These are phyloP conservation scores for Cliona cf. orientalis DNA, from an alignment of 37 sponge, comb jelly and placozoan genomes.

Conservation along the genomic window DNA sequence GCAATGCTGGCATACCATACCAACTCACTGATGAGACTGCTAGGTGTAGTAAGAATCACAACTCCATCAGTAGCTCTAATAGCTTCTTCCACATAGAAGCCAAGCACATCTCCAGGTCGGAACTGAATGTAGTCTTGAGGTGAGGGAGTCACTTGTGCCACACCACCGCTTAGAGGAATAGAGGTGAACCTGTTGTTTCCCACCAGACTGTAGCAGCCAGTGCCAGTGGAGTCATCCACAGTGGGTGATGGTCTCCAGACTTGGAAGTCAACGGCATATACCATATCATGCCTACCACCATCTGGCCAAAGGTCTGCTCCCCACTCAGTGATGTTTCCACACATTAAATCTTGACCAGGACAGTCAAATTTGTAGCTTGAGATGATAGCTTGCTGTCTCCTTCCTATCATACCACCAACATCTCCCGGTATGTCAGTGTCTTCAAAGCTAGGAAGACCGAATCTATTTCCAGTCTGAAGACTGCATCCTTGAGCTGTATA, in stretches of 20 bases:
- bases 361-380: constrained; percentile 37
- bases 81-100: constrained; percentile 19
- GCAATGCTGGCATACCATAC: constrained; percentile 28
- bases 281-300: not conserved
- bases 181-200: constrained; percentile 16
- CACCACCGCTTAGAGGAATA: not conserved
- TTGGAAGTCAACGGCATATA: constrained; percentile 34
- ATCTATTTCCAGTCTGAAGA: not conserved
- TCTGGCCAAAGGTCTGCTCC: constrained; percentile 19
- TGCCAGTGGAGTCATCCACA: not conserved
- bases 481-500: too few species aligned
- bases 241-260: constrained; percentile 49
- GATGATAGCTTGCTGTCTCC: constrained; percentile 29
- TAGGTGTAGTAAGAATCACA: too few species aligned
- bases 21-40: not conserved
- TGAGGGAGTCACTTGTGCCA: constrained; percentile 1
- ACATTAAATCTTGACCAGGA: too few species aligned
- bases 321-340: constrained; percentile 49
- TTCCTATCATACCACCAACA: too few species aligned
- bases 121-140: constrained; percentile 14
- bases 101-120: constrained; percentile 54
- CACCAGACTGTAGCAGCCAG: constrained; percentile 20
- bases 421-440: too few species aligned
- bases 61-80: too few species aligned
- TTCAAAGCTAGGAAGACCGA: not conserved